phyloP scores from a whole-genome alignment of 2,888 invertebrate species.

The Drosophila eohydei region DNA sequence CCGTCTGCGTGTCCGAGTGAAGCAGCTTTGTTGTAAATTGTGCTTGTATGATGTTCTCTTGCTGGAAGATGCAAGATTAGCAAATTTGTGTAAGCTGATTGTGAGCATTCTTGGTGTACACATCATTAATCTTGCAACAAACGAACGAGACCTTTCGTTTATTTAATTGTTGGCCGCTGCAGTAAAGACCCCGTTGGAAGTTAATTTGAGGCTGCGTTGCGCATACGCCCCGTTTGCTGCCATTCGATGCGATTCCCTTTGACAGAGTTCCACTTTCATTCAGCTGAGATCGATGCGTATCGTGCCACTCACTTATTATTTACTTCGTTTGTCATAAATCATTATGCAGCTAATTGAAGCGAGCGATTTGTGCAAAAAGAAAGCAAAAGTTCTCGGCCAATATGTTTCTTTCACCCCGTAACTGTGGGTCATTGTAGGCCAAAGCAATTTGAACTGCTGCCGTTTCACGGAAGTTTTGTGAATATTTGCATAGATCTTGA shows the following conservation, averaged over 20 bases:
- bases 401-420: conserved; percentile 29
- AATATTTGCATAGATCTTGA: conserved; percentile 60
- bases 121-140: conserved; percentile 66
- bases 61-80: conserved; percentile 64
- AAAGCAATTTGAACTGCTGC: conserved; percentile 60
- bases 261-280: conserved; percentile 44
- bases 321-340: conserved; percentile 60
- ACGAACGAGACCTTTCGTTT: conserved; percentile 46
- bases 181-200: conserved; percentile 12
- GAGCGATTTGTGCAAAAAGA: conserved; percentile 35
- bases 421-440: conserved; percentile 55
- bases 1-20: neutral
- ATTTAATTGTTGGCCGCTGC: conserved; percentile 57
- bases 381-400: conserved; percentile 68
- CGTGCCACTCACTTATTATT: conserved; percentile 21
- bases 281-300: conserved; percentile 3
- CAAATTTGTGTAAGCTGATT: conserved; percentile 69
- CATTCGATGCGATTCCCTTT: conserved; percentile 33
- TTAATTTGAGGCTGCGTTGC: conserved; percentile 28
- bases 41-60: conserved; percentile 66
- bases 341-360: conserved; percentile 53
- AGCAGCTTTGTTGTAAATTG: conserved; percentile 52
- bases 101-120: conserved; percentile 63
- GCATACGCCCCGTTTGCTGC: conserved; percentile 43
- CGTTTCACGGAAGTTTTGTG: conserved; percentile 52